Evolutionary conservation across 2,797 vertebrate species (phyloP).

Genomic region (Clarias fuscus): DNA sequence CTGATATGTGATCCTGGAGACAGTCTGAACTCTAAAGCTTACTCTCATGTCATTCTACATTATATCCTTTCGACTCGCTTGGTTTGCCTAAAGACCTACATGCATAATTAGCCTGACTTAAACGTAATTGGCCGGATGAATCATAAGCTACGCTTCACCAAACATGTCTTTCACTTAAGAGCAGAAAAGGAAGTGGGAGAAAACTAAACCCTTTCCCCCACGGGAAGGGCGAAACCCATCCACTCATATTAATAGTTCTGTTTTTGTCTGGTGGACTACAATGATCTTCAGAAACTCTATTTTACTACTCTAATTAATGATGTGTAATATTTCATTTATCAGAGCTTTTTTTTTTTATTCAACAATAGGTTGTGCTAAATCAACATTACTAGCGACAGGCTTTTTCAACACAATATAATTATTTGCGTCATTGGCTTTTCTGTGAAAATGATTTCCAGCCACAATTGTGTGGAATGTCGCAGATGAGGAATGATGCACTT

Average conservation of each 20-base stretch:
- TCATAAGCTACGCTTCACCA: not conserved
- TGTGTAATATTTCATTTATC: slow-evolving; percentile 63
- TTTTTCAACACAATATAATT: slow-evolving; percentile 45
- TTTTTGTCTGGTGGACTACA: slow-evolving; percentile 62
- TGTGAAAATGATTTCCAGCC: slow-evolving; percentile 25
- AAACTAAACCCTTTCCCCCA: not conserved
- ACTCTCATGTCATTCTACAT: not conserved
- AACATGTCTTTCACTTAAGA: slow-evolving; percentile 5
- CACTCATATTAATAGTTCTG: slow-evolving; percentile 69
- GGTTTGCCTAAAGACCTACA: not conserved
- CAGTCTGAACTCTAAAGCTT: not conserved
- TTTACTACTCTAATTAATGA: slow-evolving; percentile 59
- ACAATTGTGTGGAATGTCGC: not conserved
- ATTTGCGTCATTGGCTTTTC: slow-evolving; percentile 23
- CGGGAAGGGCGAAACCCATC: slow-evolving; percentile 42
- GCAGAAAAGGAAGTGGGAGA: not conserved
- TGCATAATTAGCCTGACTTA: slow-evolving; percentile 4
- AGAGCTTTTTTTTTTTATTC: slow-evolving; percentile 48
- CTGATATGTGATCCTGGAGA: not conserved
- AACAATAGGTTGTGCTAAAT: slow-evolving; percentile 53
- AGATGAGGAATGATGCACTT: not conserved
- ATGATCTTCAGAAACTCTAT: slow-evolving; percentile 62
- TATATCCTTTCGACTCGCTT: not conserved
- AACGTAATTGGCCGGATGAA: not conserved
- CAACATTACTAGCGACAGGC: slow-evolving; percentile 43